phyloP scores from a whole-genome alignment of 2,113 vertebrate species.

The Aegypius monachus region DNA sequence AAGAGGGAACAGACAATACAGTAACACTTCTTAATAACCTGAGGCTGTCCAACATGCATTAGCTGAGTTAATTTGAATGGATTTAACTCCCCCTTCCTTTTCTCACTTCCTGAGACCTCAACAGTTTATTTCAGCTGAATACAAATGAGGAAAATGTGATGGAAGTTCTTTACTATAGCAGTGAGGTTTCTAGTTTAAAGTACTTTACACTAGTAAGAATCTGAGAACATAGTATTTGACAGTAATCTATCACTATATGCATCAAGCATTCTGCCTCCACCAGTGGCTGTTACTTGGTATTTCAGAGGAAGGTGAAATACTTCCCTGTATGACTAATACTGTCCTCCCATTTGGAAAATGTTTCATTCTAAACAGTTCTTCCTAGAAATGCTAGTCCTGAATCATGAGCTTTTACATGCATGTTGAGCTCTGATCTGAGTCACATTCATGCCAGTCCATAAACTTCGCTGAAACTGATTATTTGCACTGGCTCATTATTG shows the following conservation, averaged over 20 bases:
- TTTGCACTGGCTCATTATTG: neutral
- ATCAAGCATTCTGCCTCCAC: neutral
- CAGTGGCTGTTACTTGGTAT: neutral
- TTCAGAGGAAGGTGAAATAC: neutral
- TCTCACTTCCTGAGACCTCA: neutral
- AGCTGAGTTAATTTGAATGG: neutral
- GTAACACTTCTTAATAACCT: neutral
- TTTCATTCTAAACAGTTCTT: neutral
- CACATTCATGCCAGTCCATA: neutral
- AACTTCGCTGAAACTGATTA: neutral
- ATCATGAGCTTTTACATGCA: neutral
- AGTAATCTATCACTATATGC: neutral
- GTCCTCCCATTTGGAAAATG: neutral
- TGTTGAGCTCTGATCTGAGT: neutral
- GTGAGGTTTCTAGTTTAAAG: neutral
- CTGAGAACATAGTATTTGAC: neutral
- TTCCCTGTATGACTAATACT: neutral
- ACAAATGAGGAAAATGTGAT: neutral
- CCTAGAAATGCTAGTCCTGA: neutral
- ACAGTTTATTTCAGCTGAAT: neutral
- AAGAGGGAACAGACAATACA: neutral
- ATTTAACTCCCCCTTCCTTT: neutral
- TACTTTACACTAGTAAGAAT: neutral
- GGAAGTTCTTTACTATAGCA: neutral
- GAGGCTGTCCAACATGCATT: neutral